Percentiles rank a stretch among this genome's conserved stretches.
Conservation (phyloP, 2,797 vertebrate genomes). For the Ceyx erithaca region DNA sequence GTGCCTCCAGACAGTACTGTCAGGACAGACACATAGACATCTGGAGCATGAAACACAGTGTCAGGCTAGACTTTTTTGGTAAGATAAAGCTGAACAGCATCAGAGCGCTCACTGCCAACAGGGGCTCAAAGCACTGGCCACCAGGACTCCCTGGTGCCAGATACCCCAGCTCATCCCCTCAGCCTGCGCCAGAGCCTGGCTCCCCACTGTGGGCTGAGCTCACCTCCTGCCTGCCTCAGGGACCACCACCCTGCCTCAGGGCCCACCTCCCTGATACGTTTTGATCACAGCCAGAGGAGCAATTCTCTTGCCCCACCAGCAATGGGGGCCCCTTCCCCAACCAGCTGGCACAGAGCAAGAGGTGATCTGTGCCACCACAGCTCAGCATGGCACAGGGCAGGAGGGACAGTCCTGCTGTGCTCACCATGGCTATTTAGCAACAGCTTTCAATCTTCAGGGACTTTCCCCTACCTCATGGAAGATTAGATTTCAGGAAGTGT, state of each 20-base stretch:
- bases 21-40: not conserved
- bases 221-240: not conserved
- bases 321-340: no score
- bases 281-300: not conserved
- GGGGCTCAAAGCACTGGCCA: not conserved
- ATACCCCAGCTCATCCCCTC: not conserved
- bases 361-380: not conserved
- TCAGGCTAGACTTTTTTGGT: rapidly evolving
- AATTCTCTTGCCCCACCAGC: not conserved
- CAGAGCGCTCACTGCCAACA: rapidly evolving
- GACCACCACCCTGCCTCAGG: not conserved
- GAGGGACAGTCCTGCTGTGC: not conserved
- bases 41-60: no score
- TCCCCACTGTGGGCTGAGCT: rapidly evolving
- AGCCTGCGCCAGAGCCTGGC: no score
- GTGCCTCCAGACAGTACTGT: no score
- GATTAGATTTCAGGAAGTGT: not conserved
- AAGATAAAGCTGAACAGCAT: not conserved
- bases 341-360: rapidly evolving
- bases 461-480: not conserved
- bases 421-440: not conserved
- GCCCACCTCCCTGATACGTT: not conserved
- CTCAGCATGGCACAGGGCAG: rapidly evolving
- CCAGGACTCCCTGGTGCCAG: rapidly evolving
- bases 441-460: not conserved